Percentiles rank a stretch among this genome's conserved stretches.
Conservation (phyloP, 2,888 invertebrate genomes). For the Cabera pusaria region DNA sequence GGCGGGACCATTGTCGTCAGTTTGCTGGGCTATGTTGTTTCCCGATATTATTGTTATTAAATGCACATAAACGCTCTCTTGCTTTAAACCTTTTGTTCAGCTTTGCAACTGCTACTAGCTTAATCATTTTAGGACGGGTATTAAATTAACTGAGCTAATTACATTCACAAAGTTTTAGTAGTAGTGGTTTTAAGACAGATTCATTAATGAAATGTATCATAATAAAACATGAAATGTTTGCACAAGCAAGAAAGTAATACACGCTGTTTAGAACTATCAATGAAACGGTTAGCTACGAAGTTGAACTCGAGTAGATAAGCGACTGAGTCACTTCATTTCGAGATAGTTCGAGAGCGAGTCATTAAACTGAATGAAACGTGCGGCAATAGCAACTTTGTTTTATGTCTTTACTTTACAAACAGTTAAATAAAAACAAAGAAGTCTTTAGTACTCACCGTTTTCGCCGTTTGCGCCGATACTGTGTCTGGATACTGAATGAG, state of each 20-base stretch:
- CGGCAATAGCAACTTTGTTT: slow-evolving; percentile 75
- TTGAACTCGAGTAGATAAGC: slow-evolving; percentile 47
- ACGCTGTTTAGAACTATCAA: slow-evolving; percentile 35
- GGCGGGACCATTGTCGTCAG: slow-evolving; percentile 57
- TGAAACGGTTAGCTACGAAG: slow-evolving; percentile 40
- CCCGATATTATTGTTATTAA: slow-evolving; percentile 71
- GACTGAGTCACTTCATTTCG: slow-evolving; percentile 59
- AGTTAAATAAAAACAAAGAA: slow-evolving; percentile 73
- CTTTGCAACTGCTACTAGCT: slow-evolving; percentile 5
- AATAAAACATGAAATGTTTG: slow-evolving; percentile 1
- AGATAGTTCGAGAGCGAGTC: slow-evolving; percentile 69
- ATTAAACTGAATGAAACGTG: slow-evolving; percentile 77
- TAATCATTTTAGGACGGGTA: slow-evolving; percentile 1
- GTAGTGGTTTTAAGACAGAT: neutral
- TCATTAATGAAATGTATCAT: too few relatives aligned
- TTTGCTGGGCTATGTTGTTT: slow-evolving; percentile 55
- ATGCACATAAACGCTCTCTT: slow-evolving; percentile 50
- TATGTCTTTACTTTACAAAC: slow-evolving; percentile 71
- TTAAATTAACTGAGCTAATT: neutral
- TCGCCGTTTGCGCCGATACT: slow-evolving; percentile 97
- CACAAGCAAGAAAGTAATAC: slow-evolving; percentile 10
- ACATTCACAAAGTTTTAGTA: neutral
- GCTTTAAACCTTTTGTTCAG: slow-evolving; percentile 19
- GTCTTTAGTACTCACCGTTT: slow-evolving; percentile 88
- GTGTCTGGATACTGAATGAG: slow-evolving; percentile 99